Base-by-base conservation (phyloP, 1,140 invertebrate species). In the Bombus pyrosoma region DNA sequence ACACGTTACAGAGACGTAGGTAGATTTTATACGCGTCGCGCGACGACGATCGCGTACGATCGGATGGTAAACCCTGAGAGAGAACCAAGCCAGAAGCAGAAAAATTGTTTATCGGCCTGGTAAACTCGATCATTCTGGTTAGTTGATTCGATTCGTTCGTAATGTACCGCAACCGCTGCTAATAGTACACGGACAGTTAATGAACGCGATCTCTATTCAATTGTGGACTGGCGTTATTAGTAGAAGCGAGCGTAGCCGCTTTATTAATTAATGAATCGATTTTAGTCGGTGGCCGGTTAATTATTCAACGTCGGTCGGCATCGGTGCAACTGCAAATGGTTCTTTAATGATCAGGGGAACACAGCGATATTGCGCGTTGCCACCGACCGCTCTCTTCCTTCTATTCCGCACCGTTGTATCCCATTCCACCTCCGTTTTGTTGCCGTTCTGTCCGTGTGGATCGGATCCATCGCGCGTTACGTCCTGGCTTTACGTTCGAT, bases 191-290 rank as follows among this genome's bases (percentile, higher is more conserved):
- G 83, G 83, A 85, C 74, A 86, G 88, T 86, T 89, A 89, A 89
- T 89, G 88, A 89, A 89, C 87, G 87, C 80, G 88, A 86, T 89
- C 81, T 87, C 87, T 89, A 89, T 89, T 89, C 88, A 89, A 89
- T 89, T 89, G 88, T 89, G 88, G 88, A 86, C 81, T 69, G 77
- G 75, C 68, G 88, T 89, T 89, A 89, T 89, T 89, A 89, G 87
- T 89, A 89, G 68, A 82, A 80, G 88, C 77, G 87, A 84, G 76
- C 85, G 87, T 85, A 78, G 83, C 82, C 89, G 89, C 89, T 89
- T 89, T 90, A 90, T 90, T 89, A 90, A 90, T 90, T 90, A 90
- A 89, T 89, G 75, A 90, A 90, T 90, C 85, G 88, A 90, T 89
- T 90, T 89, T 80, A 75, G 85, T 87, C 89, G 81, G 87, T 83